phyloP scores from a whole-genome alignment of 2,113 vertebrate species.

The Eudyptes chrysolophus region DNA sequence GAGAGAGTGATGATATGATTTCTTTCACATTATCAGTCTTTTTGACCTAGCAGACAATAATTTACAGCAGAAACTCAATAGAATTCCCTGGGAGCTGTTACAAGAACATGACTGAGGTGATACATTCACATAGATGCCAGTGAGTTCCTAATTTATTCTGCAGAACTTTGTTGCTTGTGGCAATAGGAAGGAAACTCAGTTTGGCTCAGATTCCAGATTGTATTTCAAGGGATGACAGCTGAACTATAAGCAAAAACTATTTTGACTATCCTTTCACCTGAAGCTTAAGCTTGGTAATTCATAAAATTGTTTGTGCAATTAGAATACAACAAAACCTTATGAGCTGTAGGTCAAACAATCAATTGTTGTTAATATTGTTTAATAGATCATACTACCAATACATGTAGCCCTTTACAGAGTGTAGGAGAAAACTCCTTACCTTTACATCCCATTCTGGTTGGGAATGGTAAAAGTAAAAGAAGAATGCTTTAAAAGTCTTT shows the following conservation, averaged over 20 bases:
- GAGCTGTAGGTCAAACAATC: neutral
- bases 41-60: neutral
- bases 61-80: neutral
- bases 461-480: too few relatives aligned
- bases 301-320: neutral
- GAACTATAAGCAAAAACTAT: neutral
- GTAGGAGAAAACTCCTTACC: too few relatives aligned
- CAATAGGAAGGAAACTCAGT: neutral
- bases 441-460: too few relatives aligned
- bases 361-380: too few relatives aligned
- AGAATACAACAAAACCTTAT: neutral
- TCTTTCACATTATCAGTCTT: neutral
- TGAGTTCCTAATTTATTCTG: neutral
- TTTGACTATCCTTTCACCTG: neutral
- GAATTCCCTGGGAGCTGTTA: neutral
- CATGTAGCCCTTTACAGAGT: too few relatives aligned
- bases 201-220: neutral
- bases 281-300: neutral
- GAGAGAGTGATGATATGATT: neutral
- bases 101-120: neutral
- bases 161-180: neutral
- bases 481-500: neutral
- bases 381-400: too few relatives aligned
- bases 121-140: neutral
- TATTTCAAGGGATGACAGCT: neutral